A percentile compares a stretch with the other conserved stretches of the same genome.
phyloP scores from a whole-genome alignment of 2,888 invertebrate species.

The Noctua fimbriata region DNA sequence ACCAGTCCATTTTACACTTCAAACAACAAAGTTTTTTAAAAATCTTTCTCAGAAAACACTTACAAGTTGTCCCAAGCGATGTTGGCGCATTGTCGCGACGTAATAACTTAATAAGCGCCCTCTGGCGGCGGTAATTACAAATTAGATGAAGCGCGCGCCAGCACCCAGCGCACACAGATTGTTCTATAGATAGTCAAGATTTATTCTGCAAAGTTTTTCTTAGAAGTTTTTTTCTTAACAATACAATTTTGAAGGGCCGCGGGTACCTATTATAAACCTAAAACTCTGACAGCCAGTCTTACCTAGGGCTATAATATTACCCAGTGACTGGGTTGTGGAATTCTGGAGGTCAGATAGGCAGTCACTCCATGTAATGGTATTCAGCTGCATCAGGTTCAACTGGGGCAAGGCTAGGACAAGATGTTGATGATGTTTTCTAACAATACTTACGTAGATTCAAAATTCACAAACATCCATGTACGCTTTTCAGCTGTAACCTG shows the following conservation, averaged over 20 bases:
- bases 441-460: neutral
- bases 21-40: constrained; percentile 5
- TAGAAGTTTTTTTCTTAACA: neutral
- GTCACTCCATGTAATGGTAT: neutral
- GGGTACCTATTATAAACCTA: neutral
- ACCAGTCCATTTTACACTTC: neutral
- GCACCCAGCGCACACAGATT: constrained; percentile 67
- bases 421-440: neutral
- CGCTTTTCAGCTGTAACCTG: neutral
- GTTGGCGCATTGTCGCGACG: constrained; percentile 63
- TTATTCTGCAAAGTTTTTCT: constrained; percentile 59
- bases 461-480: too few relatives aligned
- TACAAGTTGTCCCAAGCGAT: constrained; percentile 29
- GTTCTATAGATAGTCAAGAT: constrained; percentile 52
- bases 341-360: neutral
- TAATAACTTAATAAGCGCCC: constrained; percentile 78
- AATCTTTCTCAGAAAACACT: constrained; percentile 45
- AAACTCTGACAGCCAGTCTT: neutral
- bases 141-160: constrained; percentile 75
- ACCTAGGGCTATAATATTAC: neutral
- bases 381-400: neutral
- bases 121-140: constrained; percentile 78
- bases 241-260: neutral
- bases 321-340: neutral
- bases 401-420: neutral